Conservation (phyloP, 2,888 invertebrate genomes). For the Heliconius erato region DNA sequence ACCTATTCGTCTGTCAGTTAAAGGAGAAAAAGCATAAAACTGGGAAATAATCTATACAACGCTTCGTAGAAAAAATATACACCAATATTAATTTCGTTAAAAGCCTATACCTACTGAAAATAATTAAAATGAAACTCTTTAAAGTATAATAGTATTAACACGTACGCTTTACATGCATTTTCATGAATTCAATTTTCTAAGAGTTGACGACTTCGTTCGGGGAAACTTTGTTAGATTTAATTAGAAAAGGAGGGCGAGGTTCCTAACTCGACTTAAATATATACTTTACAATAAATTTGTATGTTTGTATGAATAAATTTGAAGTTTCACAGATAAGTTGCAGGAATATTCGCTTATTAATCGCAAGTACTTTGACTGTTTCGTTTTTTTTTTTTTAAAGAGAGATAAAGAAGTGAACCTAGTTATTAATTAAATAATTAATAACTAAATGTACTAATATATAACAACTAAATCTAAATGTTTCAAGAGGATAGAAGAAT, state of each 20-base stretch:
- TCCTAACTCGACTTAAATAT: background rate
- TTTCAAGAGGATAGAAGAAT: no score
- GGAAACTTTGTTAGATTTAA: slow-evolving; percentile 1
- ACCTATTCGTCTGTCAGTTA: background rate
- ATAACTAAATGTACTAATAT: no score
- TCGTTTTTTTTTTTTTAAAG: no score
- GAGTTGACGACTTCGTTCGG: background rate
- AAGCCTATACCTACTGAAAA: background rate
- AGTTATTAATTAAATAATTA: no score
- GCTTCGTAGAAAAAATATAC: background rate
- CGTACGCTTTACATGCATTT: slow-evolving; percentile 10
- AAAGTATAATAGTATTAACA: slow-evolving; percentile 15
- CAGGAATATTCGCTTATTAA: background rate
- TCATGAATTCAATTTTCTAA: slow-evolving; percentile 14
- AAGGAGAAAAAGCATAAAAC: background rate
- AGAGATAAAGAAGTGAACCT: no score
- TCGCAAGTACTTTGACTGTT: no score
- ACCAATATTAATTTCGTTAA: background rate
- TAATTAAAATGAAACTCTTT: background rate
- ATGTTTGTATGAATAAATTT: background rate
- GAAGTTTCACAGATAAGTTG: background rate
- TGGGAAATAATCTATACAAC: background rate
- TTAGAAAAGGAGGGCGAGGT: background rate
- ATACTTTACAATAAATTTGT: background rate
- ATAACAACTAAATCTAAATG: no score